phyloP scores from a whole-genome alignment of 1,140 invertebrate species.

The Venturia canescens region DNA sequence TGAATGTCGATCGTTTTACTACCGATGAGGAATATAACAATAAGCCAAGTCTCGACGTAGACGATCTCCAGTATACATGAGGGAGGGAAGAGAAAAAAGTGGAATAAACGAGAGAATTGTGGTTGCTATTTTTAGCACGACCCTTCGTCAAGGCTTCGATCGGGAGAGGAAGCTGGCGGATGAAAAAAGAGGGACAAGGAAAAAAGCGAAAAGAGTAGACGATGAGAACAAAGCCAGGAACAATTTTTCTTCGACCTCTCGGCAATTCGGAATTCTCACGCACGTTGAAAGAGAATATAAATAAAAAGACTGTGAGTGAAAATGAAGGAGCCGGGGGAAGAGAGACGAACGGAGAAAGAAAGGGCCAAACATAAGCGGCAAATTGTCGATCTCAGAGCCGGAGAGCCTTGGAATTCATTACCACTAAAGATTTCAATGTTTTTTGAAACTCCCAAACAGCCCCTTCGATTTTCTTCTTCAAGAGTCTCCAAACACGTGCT shows the following conservation, averaged over 20 bases:
- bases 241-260: conserved; percentile 31
- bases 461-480: conserved; percentile 8
- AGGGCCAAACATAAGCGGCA: conserved; percentile 23
- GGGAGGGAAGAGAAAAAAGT: neutral
- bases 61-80: neutral
- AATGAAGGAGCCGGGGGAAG: neutral
- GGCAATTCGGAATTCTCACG: conserved; percentile 9
- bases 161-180: neutral
- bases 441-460: neutral
- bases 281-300: neutral
- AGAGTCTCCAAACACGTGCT: conserved; percentile 10
- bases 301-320: no score
- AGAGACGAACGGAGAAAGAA: neutral
- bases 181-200: conserved; percentile 1
- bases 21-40: neutral
- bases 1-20: no score
- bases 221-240: conserved; percentile 20
- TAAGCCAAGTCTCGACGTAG: neutral
- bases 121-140: conserved; percentile 15
- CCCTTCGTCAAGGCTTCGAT: conserved; percentile 5
- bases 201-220: neutral
- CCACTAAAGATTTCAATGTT: conserved; percentile 24
- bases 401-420: conserved; percentile 8
- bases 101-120: neutral
- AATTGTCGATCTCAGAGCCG: conserved; percentile 22